A percentile compares a stretch with the other conserved stretches of the same genome.
Conservation (phyloP, 2,797 vertebrate species). For the Labroides dimidiatus region DNA sequence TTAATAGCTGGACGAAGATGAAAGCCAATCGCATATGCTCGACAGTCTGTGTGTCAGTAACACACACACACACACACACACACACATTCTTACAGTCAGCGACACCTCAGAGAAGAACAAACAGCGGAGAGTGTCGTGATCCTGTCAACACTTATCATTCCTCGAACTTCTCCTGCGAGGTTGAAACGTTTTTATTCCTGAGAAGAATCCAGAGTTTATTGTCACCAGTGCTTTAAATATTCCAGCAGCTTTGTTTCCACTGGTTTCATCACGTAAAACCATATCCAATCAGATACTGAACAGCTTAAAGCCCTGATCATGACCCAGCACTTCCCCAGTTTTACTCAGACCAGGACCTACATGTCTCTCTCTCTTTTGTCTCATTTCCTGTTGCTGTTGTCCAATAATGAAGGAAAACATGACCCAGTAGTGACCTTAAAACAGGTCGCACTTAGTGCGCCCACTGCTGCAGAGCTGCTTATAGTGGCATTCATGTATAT, state of each 20-base stretch:
- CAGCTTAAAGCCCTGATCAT: not conserved
- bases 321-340: not conserved
- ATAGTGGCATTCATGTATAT: too few species aligned
- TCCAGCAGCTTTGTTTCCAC: too few species aligned
- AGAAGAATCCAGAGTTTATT: not conserved
- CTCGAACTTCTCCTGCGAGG: too few species aligned
- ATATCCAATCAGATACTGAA: not conserved
- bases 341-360: not conserved
- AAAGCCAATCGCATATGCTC: constrained; percentile 50
- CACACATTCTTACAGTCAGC: constrained; percentile 8
- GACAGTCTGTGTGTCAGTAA: constrained; percentile 50
- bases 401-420: not conserved
- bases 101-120: constrained; percentile 43
- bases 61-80: constrained; percentile 13
- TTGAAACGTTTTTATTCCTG: not conserved
- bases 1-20: constrained; percentile 33
- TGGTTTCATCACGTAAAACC: not conserved
- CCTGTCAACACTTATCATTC: constrained; percentile 15
- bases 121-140: constrained; percentile 22
- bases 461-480: too few species aligned
- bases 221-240: not conserved
- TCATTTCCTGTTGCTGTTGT: not conserved
- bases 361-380: not conserved
- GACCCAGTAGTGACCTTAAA: too few species aligned
- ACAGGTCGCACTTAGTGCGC: too few species aligned